phyloP scores from a whole-genome alignment of 1,140 invertebrate genomes.

The Pemphigus obesinymphae region DNA sequence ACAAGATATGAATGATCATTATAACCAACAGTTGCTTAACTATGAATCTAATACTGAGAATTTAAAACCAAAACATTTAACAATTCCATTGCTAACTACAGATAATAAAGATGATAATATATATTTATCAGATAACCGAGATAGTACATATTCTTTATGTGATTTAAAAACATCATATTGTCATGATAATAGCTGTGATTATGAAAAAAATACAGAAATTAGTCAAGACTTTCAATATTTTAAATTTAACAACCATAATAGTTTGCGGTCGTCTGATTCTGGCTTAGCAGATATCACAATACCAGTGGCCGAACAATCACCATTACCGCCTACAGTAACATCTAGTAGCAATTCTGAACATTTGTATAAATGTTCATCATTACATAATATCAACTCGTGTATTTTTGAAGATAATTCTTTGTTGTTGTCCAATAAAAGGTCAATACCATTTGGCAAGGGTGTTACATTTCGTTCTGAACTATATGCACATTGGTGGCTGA shows the following conservation, averaged over 20 bases:
- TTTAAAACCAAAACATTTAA: constrained; percentile 20
- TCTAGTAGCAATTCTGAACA: constrained; percentile 56
- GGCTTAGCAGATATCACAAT: constrained; percentile 75
- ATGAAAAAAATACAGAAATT: constrained; percentile 12
- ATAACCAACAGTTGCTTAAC: background rate
- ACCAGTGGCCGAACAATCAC: constrained; percentile 52
- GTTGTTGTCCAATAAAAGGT: constrained; percentile 62
- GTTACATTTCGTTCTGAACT: constrained; percentile 66
- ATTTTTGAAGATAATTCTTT: constrained; percentile 67
- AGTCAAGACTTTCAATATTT: constrained; percentile 21
- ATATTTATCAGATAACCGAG: background rate
- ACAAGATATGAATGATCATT: background rate
- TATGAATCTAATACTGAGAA: background rate
- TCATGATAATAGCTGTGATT: background rate
- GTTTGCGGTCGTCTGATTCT: constrained; percentile 66
- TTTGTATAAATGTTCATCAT: constrained; percentile 66
- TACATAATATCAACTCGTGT: constrained; percentile 58
- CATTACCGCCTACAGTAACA: constrained; percentile 47
- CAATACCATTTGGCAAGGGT: constrained; percentile 56
- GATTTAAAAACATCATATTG: constrained; percentile 2
- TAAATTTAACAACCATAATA: constrained; percentile 44
- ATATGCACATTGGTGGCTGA: constrained; percentile 88
- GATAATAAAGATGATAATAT: background rate
- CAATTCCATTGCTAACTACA: background rate
- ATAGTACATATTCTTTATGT: constrained; percentile 14